Base-by-base conservation (phyloP, 2,797 vertebrate genomes). In the Micromesistius poutassou region DNA sequence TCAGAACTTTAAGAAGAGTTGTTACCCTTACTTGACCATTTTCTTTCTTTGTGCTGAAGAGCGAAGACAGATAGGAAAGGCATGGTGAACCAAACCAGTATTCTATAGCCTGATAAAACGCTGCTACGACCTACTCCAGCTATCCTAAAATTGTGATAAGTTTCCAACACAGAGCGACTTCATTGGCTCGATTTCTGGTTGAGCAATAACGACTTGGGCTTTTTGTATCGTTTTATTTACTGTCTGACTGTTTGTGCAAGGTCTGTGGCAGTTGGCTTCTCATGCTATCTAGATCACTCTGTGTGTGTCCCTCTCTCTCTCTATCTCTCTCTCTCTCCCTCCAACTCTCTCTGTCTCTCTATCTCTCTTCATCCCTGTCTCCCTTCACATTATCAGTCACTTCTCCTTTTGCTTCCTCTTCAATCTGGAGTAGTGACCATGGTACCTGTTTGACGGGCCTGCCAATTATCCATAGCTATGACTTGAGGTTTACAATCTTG, bases 261-360 rank as follows among this genome's bases (percentile, higher is more conserved):
- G 88, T 87, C 82, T 78, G 89, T n/a, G 33, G 16, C 22, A 35
- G 35, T 72, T 28, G 30, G 66, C 55, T 76, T 81, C 30, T 36
- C 30, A 66, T 66, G 55, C 55, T 76, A 55, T 76, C 38, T 73
- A 30, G 25, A 12, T 33, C 19, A 33, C 14, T 42, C 35, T 78
- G 35, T 55, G 3, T 30, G 30, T 75, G 4, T 33, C 33, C 5
- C 33, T 33, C 33, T 33, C 33, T 33, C 40, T 46, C 40, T 46
- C 2, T 46, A 1, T 19, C 42, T 46, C 42, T 46, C 42, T 46
- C 13, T 19, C 42, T 46, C 42, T 46, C 42, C 16, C 42, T 46
- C 42, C 3, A 4, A 5, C 42, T 46, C 13, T 46, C 42, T 19
- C 13, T 46, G 13, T 46, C 40, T 42, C 40, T 42, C 40, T 42